Evolutionary conservation across 2,888 invertebrate species (phyloP).

Genomic region (Harpalus rubripes): DNA sequence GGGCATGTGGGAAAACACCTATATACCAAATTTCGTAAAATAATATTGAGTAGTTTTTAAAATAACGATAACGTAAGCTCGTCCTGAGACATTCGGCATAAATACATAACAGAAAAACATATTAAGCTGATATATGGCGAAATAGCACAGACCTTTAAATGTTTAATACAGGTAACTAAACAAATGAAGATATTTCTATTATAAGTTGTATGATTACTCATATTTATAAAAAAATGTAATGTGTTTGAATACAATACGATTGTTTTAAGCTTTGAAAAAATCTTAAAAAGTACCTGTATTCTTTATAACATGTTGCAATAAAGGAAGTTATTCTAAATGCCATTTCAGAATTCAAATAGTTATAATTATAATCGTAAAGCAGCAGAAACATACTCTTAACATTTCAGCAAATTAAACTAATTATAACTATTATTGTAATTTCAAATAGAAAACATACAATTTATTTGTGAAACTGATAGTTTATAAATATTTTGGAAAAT

Average conservation of each 20-base stretch:
- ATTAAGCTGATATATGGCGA: no score
- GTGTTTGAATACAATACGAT: background rate
- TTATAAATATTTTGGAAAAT: slow-evolving; percentile 10
- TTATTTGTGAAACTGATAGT: slow-evolving; percentile 5
- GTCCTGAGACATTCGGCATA: no score
- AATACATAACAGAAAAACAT: no score
- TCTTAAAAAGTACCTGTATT: background rate
- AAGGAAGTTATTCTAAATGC: slow-evolving; percentile 44
- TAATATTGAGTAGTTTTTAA: no score
- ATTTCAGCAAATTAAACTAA: slow-evolving; percentile 41
- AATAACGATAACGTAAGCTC: no score
- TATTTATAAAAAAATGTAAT: no score
- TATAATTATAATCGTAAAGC: slow-evolving; percentile 31
- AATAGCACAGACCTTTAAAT: no score
- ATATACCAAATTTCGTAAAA: no score
- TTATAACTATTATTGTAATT: slow-evolving; percentile 28
- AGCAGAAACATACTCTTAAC: slow-evolving; percentile 8
- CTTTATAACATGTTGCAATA: slow-evolving; percentile 24
- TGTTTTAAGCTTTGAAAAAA: slow-evolving; percentile 7
- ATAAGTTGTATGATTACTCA: no score
- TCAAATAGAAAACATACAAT: slow-evolving; percentile 29
- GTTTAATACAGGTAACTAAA: no score
- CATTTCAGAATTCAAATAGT: slow-evolving; percentile 34
- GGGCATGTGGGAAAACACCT: no score
- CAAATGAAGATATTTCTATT: no score